phyloP scores from a whole-genome alignment of 2,113 vertebrate species.

The Protobothrops flavoviridis region DNA sequence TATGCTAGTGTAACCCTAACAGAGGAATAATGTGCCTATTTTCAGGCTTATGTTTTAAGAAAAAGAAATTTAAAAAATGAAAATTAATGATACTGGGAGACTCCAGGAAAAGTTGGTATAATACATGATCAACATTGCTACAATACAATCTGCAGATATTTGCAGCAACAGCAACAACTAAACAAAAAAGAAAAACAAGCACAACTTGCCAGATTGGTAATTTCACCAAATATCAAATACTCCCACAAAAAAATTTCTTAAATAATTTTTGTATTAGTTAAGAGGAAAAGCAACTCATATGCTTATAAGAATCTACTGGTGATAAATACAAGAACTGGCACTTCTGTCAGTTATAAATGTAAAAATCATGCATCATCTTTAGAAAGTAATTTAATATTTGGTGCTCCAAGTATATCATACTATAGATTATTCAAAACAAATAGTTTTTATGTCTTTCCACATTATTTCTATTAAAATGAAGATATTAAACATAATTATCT shows the following conservation, averaged over 20 bases:
- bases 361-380: conserved; percentile 4
- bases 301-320: conserved; percentile 10
- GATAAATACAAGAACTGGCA: conserved; percentile 4
- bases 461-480: neutral
- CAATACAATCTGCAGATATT: conserved; percentile 16
- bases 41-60: neutral
- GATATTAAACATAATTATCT: conserved; percentile 2
- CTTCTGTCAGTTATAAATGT: neutral
- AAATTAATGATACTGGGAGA: neutral
- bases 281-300: conserved; percentile 39
- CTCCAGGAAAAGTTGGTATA: neutral
- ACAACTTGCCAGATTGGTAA: neutral
- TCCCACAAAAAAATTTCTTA: conserved; percentile 13
- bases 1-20: neutral
- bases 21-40: neutral
- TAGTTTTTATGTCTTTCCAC: neutral
- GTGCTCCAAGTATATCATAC: neutral
- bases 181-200: neutral
- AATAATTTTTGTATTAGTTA: neutral
- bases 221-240: conserved; percentile 19
- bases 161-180: neutral
- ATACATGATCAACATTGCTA: neutral
- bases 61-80: neutral
- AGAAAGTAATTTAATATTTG: neutral
- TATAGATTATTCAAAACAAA: neutral